A percentile compares a stretch with the other conserved stretches of the same genome.
Evolutionary conservation across 2,113 vertebrate genomes (phyloP).

Genomic region (Entomyzon cyanotis): DNA sequence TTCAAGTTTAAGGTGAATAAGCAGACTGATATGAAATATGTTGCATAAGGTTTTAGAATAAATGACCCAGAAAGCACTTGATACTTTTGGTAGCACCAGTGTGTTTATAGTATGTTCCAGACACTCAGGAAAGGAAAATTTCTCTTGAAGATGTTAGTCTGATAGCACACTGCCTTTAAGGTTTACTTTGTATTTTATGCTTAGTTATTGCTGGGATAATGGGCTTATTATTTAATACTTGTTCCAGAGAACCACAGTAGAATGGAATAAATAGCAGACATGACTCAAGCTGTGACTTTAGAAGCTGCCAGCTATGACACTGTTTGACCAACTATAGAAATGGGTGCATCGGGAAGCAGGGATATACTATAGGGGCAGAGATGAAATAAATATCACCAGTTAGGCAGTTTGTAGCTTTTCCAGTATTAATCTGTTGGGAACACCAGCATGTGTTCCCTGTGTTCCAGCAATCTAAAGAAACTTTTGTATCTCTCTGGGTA

Average conservation of each 20-base stretch:
- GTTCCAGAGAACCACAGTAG: background rate
- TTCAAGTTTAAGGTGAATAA: constrained; percentile 4
- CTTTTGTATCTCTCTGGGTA: background rate
- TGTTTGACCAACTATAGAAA: constrained; percentile 19
- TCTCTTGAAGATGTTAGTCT: background rate
- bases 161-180: background rate
- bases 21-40: constrained; percentile 12
- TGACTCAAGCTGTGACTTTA: constrained; percentile 24
- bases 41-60: constrained; percentile 11
- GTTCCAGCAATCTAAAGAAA: background rate
- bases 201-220: constrained; percentile 19
- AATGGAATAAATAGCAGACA: constrained; percentile 34
- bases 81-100: constrained; percentile 34
- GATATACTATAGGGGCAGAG: background rate
- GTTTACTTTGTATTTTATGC: constrained; percentile 13
- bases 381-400: background rate
- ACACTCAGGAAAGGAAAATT: background rate
- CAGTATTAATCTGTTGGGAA: background rate
- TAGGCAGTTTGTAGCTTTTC: background rate
- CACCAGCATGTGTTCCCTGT: background rate
- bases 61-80: constrained; percentile 3
- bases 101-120: constrained; percentile 21
- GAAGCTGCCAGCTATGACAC: background rate
- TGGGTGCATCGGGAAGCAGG: background rate
- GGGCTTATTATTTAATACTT: constrained; percentile 14